Base-by-base conservation (phyloP, 2,797 vertebrate species). In the Falco rusticolus region DNA sequence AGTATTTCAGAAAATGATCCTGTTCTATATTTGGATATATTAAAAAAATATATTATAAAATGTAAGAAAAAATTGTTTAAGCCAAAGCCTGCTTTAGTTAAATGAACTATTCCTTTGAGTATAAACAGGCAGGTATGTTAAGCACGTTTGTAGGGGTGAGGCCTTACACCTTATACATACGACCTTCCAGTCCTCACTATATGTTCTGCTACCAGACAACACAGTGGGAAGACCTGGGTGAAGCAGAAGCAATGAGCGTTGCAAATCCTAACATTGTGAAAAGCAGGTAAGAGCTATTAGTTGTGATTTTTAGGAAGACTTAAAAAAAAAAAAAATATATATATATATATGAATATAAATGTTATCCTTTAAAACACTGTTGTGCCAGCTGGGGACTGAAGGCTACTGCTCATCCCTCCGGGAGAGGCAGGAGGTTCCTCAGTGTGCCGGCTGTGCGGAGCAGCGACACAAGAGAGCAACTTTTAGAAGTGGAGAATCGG, bases 91-190 rank as follows among this genome's bases (percentile, higher is more conserved):
- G 24, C 24, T 87, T 77, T 39, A 69, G 10, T 87, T 59, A 85
- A 80, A 57, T n/a, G 2, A 63, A 28, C 69, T 59, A 70, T 6
- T 92, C 11, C 10, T 80, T 25, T 53, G 13, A 59, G 12, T 33
- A 24, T 68, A 50, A 89, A 43, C 16, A 72, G 50, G 22, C 10
- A 43, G 17, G 25, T 41, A 18, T 17, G 18, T 50, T 85, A 70
- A 74, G 16, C n/a, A n/a, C 5, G 1, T 59, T 76, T 94, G 16
- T 45, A 74, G 28, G 22, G 8, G 5, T 22, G 14, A 84, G 41
- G 33, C 10, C 26, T 34, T 50, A 34, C 12, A 24, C 12, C 26
- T 34, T 50, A 34, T 11, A 24, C 0, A 0, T 28, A 25, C 0
- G 2, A 34, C 26, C 10, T 74, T 89, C 10, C 39, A 56, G n/a